Evolutionary conservation across 2,797 vertebrate genomes (phyloP), one percentile per base, ranked within the genome.

Genomic region (Sandelia bainsii): DNA sequence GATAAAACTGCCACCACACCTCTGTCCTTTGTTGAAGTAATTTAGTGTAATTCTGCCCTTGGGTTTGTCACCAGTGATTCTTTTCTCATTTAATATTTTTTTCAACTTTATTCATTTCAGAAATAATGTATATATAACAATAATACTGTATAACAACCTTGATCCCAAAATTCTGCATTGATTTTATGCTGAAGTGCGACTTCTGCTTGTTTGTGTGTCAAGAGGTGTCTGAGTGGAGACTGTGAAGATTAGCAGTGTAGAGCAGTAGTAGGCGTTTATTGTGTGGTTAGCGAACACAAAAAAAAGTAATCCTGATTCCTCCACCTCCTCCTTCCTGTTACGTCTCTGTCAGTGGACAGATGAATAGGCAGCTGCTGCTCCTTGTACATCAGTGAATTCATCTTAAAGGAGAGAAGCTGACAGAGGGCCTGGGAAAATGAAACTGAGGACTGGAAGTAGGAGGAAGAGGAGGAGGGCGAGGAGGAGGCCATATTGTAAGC

Each of bases 331-430:
- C 7, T 27, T 5, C 40, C 27, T 17, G 32, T 42, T 44, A 14
- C 51, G 32, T 74, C 69, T 60, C 56, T 44, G 27, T 44, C 37
- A 14, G 64, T 0, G 19, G 27, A 51, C 40, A 78, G 77, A 82
- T 74, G 9, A 80, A 73, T 63, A 65, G 46, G 68, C 75, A 69
- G 61, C 70, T 73, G 70, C 68, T 83, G 71, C 74, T 80, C 52
- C 69, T 62, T 73, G 62, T 73, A 49, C 62, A 32, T 65, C 59
- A 71, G 56, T 67, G 62, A 68, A 71, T 85, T 74, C 69, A 8
- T n/a, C 9, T 29, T 84, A 70, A 86, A 62, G 67, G 71, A 73
- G 69, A 77, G 13, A 32, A 75, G 65, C 57, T 82, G 76, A 76
- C 48, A 34, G 48, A 74, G 59, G 53, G 58, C 57, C 45, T 4